Percentiles rank a stretch among this genome's conserved stretches.
Conservation (phyloP, 1,140 invertebrate species). For the Wiebesia pumilae region DNA sequence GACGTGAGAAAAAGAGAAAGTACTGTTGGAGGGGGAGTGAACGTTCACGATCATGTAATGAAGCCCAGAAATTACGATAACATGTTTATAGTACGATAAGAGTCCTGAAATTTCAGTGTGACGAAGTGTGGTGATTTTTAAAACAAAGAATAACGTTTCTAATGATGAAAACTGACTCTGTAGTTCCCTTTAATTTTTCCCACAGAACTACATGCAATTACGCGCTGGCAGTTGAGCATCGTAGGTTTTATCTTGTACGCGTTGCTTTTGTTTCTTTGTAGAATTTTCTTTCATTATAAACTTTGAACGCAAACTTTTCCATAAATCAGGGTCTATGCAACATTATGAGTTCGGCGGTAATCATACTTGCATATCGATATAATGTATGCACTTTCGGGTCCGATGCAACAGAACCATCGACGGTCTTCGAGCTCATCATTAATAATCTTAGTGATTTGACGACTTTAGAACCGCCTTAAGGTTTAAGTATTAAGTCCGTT, state of each 20-base stretch:
- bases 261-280: conserved; percentile 3
- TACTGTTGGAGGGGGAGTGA: not conserved
- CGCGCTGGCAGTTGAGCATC: not conserved
- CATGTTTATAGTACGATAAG: not conserved
- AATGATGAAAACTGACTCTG: not conserved
- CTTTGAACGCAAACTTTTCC: not conserved
- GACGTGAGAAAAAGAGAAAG: not conserved
- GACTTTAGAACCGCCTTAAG: too few relatives aligned
- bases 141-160: not conserved
- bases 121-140: not conserved
- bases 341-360: not conserved
- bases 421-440: not conserved
- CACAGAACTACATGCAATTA: not conserved
- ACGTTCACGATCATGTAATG: not conserved
- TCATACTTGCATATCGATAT: not conserved
- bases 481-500: too few relatives aligned
- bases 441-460: not conserved
- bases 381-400: not conserved
- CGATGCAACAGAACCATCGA: not conserved
- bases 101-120: not conserved
- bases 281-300: conserved; percentile 1
- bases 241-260: conserved; percentile 4
- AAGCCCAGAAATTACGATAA: not conserved
- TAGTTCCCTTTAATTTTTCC: conserved; percentile 5
- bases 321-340: not conserved